These are phyloP conservation scores for Caenorhabditis macrosperma DNA, from an alignment of 2,888 invertebrate species.

Conservation along the genomic window DNA sequence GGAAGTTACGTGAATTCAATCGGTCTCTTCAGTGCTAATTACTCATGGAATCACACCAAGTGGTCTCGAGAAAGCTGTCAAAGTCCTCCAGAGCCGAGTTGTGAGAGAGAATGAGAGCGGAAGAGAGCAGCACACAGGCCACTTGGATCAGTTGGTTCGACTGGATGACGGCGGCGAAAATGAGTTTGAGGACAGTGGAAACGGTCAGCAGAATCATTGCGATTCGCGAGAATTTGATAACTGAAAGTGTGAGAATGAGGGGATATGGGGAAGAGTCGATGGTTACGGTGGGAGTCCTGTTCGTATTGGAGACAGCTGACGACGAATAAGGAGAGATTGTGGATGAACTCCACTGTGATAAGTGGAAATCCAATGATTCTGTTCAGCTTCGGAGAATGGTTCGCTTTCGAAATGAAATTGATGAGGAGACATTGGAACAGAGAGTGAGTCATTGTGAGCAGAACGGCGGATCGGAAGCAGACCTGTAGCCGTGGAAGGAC, in stretches of 20 bases:
- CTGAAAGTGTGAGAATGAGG: slow-evolving; percentile 17
- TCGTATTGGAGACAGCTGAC: slow-evolving; percentile 46
- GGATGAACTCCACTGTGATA: slow-evolving; percentile 35
- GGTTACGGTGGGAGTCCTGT: slow-evolving; percentile 47
- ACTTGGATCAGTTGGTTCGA: slow-evolving; percentile 35
- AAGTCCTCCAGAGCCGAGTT: slow-evolving; percentile 41
- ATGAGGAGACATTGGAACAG: slow-evolving; percentile 53
- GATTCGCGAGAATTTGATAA: slow-evolving; percentile 35
- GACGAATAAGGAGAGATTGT: slow-evolving; percentile 30
- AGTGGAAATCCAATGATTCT: slow-evolving; percentile 44
- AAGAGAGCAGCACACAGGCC: slow-evolving; percentile 25
- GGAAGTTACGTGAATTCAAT: background rate
- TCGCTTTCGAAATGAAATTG: slow-evolving; percentile 32
- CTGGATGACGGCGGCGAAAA: slow-evolving; percentile 37
- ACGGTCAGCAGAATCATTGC: slow-evolving; percentile 38
- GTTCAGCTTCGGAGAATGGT: slow-evolving; percentile 9
- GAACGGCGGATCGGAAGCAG: slow-evolving; percentile 40
- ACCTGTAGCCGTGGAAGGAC: slow-evolving; percentile 43
- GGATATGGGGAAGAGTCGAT: background rate
- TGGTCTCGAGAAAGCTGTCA: slow-evolving; percentile 29
- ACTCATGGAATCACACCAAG: slow-evolving; percentile 54
- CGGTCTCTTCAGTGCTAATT: background rate
- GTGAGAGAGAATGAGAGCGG: slow-evolving; percentile 44
- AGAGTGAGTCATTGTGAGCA: slow-evolving; percentile 45
- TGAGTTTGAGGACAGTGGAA: slow-evolving; percentile 49